Evolutionary conservation across 2,888 invertebrate genomes (phyloP), one percentile per base, ranked within the genome.

Genomic region (Nomada fabriciana): DNA sequence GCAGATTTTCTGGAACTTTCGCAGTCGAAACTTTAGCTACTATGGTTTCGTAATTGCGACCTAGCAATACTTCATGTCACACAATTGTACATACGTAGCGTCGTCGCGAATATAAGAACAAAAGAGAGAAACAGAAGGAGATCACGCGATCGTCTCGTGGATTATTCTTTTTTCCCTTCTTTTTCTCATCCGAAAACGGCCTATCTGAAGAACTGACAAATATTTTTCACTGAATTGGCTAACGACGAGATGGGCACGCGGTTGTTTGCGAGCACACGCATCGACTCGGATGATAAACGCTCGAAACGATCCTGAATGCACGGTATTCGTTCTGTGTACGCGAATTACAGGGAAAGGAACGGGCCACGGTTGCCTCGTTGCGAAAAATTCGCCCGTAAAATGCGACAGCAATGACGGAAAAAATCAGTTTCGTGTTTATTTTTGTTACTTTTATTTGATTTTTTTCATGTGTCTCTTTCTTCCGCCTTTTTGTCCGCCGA

Each of bases 151-250:
- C 9, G 59, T 73, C 77, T 50, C 65, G 42, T 59, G 53, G 55
- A 50, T 61, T 5, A 9, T 20, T 23, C 5, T 29, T 29, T 29
- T 29, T 7, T 29, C 0, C 7, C 7, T 36, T 36, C 7, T 36
- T 7, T 36, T 36, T 36, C 71, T 72, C 63, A 69, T 69, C 78
- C 72, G 59, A 42, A 53, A 73, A 72, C 29, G 15, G 25, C 29
- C 68, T 75, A 78, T 77, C 72, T 50, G 60, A 63, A 10, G n/a
- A 55, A 25, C 29, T 18, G 70, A 67, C 61, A 79, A 80, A 76
- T 77, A 67, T 82, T 68, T 70, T 78, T 84, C 55, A 36, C 20
- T 42, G 18, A 20, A 64, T 42, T 23, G 18, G 10, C 25, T 23
- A 59, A 25, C 9, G 11, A 47, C 36, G 76, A 23, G 42, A 47